A percentile compares a stretch with the other conserved stretches of the same genome.
Evolutionary conservation across 2,797 vertebrate genomes (phyloP).

Genomic region (Benthosema pterotum): DNA sequence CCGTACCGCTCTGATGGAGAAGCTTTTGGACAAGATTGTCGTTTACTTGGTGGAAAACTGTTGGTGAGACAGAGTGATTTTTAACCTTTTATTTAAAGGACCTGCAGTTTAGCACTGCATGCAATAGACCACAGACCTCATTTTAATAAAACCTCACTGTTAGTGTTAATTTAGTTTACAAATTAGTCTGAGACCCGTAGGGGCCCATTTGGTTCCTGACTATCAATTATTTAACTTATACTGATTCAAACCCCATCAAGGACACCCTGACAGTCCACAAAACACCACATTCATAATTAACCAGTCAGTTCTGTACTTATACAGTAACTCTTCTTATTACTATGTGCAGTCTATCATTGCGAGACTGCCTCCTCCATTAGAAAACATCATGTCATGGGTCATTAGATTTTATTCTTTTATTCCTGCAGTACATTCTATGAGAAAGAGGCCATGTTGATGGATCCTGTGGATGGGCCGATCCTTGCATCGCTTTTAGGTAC

Average conservation of each 20-base stretch:
- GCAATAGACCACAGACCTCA: not conserved
- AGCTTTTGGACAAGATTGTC: slow-evolving; percentile 96
- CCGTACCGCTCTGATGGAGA: slow-evolving; percentile 94
- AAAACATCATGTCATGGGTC: not conserved
- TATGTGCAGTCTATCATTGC: not conserved
- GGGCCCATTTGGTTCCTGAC: too few relatives aligned
- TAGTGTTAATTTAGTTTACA: too few relatives aligned
- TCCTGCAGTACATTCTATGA: slow-evolving; percentile 91
- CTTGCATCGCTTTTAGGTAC: slow-evolving; percentile 94
- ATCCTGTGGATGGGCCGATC: slow-evolving; percentile 95
- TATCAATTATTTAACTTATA: too few relatives aligned
- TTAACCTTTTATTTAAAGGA: not conserved
- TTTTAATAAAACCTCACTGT: too few relatives aligned
- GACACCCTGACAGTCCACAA: too few relatives aligned
- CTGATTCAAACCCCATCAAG: too few relatives aligned
- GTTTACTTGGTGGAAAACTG: slow-evolving; percentile 94
- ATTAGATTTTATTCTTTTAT: slow-evolving; percentile 23
- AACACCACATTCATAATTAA: not conserved
- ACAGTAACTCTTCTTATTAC: not conserved
- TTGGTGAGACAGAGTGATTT: slow-evolving; percentile 78
- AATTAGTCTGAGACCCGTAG: too few relatives aligned
- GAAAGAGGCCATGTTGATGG: slow-evolving; percentile 94
- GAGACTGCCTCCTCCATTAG: too few relatives aligned
- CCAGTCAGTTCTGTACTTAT: not conserved
- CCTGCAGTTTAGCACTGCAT: not conserved